Evolutionary conservation across 2,113 vertebrate species (phyloP).

Genomic region (Tor tambroides): DNA sequence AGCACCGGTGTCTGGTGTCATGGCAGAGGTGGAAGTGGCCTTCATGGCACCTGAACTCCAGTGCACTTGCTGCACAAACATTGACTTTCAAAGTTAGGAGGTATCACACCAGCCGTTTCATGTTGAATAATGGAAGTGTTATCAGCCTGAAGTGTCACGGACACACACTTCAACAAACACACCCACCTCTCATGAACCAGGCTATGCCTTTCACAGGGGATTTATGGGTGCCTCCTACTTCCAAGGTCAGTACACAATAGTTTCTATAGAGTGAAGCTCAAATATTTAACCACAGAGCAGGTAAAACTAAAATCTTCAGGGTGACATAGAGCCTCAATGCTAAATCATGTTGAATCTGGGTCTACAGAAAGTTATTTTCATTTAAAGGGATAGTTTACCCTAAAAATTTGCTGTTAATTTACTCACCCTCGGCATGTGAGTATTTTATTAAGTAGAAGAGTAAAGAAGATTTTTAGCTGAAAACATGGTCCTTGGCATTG

Average conservation of each 20-base stretch:
- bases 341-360: not conserved
- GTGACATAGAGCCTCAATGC: not conserved
- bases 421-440: no score
- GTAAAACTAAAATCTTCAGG: not conserved
- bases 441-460: no score
- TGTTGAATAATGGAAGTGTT: conserved; percentile 27
- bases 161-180: conserved; percentile 27
- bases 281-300: conserved; percentile 25
- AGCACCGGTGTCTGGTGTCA: not conserved
- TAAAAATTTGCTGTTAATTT: no score
- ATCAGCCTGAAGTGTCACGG: conserved; percentile 13
- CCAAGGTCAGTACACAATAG: conserved; percentile 12
- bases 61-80: conserved; percentile 24
- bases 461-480: not conserved
- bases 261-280: conserved; percentile 18
- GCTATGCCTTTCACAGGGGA: conserved; percentile 15
- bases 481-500: not conserved
- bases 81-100: not conserved
- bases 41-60: not conserved
- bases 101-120: not conserved
- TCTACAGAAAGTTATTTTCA: no score
- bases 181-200: not conserved
- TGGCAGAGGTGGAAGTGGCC: not conserved
- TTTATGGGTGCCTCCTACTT: not conserved
- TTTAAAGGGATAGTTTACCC: no score